A percentile compares a stretch with the other conserved stretches of the same genome.
Conservation (phyloP, 1,140 invertebrate species). For the Hydropsyche tenuis region DNA sequence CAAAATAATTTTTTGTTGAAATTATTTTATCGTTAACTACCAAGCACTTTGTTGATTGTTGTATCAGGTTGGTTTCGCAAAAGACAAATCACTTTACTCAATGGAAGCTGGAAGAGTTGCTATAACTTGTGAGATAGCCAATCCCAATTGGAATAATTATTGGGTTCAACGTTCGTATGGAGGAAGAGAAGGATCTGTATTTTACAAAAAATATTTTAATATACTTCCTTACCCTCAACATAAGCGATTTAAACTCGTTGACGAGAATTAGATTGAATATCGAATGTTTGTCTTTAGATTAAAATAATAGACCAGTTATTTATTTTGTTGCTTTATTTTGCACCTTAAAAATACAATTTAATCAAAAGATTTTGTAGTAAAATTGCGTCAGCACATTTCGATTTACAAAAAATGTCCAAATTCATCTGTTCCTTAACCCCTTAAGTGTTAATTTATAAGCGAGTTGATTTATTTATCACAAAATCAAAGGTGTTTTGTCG, state of each 20-base stretch:
- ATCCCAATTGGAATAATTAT: slow-evolving; percentile 73
- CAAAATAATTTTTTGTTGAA: background rate
- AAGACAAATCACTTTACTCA: slow-evolving; percentile 74
- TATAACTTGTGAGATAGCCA: slow-evolving; percentile 77
- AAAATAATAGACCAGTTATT: too few relatives aligned
- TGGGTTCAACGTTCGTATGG: slow-evolving; percentile 72
- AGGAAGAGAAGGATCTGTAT: slow-evolving; percentile 66
- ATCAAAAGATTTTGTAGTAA: too few relatives aligned
- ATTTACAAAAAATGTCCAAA: too few relatives aligned
- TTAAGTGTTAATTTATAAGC: too few relatives aligned
- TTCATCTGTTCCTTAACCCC: too few relatives aligned
- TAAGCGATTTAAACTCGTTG: slow-evolving; percentile 74
- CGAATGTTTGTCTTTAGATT: too few relatives aligned
- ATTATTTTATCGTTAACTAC: too few relatives aligned
- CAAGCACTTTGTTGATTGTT: background rate
- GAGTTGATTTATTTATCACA: too few relatives aligned
- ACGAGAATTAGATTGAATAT: slow-evolving; percentile 62
- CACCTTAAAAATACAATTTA: too few relatives aligned
- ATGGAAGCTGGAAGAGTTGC: slow-evolving; percentile 74
- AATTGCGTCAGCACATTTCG: too few relatives aligned
- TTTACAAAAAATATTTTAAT: slow-evolving; percentile 85
- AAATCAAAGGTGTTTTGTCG: too few relatives aligned
- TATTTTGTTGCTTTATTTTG: too few relatives aligned
- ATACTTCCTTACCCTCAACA: slow-evolving; percentile 77
- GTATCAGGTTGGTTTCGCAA: slow-evolving; percentile 75